Base-by-base conservation (phyloP, 2,113 vertebrate genomes). In the Dromas ardeola region DNA sequence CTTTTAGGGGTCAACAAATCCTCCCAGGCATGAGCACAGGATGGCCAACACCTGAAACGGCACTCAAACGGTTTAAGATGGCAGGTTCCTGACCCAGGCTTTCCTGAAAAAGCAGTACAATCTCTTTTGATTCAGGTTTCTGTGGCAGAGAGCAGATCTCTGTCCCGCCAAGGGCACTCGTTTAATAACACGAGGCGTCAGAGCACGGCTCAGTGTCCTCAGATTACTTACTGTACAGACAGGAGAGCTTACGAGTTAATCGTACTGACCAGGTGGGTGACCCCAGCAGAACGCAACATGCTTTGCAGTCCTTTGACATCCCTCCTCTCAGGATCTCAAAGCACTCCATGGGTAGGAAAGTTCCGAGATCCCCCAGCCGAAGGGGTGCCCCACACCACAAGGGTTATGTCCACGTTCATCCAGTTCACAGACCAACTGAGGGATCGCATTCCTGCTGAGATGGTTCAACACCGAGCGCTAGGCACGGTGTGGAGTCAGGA, bases 171-270 rank as follows among this genome's bases (percentile, higher is more conserved):
- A 97, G 96, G 94, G 23, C 88, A 71, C 66, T 0, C 0, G 2
- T 32, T 73, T 23, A 59, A 3, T 29, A 38, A 70, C 14, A 1
- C 1, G 17, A 53, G 91, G 88, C 5, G 2, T 82, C 38, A 9
- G 53, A 30, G 80, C 9, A 4, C 6, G 5, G 69, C 49, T 22
- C 5, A 3, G n/a, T 82, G 96, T 90, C 96, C 96, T 93, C 42
- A 3, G 74, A 15, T 97, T 53, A 94, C 96, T 94, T 5, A 0
- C 22, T 11, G 89, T 5, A 15, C 95, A 96, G 96, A 91, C 96
- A 90, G 95, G 86, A 95, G 90, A 95, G 95, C 92, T 95, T 91
- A 96, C 2, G 78, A 65, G 88, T 69, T 95, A 93, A 96, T 91
- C 67, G 1, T 32, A 32, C 77, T 71, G 81, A 6, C 62, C 91